Evolutionary conservation across 2,113 vertebrate genomes (phyloP), one percentile per base, ranked within the genome.

Genomic region (Hymenochirus boettgeri): DNA sequence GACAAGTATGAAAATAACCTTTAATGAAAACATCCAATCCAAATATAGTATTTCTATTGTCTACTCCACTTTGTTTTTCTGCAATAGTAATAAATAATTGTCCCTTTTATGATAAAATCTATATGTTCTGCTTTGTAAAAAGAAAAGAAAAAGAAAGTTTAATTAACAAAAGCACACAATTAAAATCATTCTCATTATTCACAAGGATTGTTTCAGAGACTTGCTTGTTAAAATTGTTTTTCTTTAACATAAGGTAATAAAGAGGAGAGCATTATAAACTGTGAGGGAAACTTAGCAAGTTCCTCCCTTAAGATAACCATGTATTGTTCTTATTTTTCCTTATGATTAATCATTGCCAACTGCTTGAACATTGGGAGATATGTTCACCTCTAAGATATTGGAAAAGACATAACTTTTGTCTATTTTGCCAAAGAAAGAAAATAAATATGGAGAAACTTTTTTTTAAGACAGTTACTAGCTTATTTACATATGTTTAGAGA

Each of bases 1-100:
- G 84, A 73, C 84, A 82, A 82, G 78, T 60, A 73, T 70, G 70
- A 80, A 85, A 86, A 80, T 79, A 82, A 78, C 62, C 72, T 77
- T 69, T 83, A 83, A 76, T 82, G 75, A 86, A 85, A 88, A 80
- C 52, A 73, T 63, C 2, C 5, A 64, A 72, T 78, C 42, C 64
- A 70, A 77, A 79, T n/a, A 42, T n/a, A n/a, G 15, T 73, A 21
- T 57, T 71, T 13, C 29, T 21, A 70, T 70, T 56, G 42, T 57
- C 6, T 18, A 13, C n/a, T 12, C 29, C 29, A 6, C 72, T 48
- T 17, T 59, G 73, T 65, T 7, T 67, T 77, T 80, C 77, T 48
- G 46, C 74, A 71, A 70, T 75, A 74, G 78, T 65, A 72, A 63
- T 62, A 81, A 79, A 75, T 27, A 72, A 53, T 73, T 78, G 55